phyloP scores from a whole-genome alignment of 2,113 vertebrate species.

The Gracilinanus agilis region DNA sequence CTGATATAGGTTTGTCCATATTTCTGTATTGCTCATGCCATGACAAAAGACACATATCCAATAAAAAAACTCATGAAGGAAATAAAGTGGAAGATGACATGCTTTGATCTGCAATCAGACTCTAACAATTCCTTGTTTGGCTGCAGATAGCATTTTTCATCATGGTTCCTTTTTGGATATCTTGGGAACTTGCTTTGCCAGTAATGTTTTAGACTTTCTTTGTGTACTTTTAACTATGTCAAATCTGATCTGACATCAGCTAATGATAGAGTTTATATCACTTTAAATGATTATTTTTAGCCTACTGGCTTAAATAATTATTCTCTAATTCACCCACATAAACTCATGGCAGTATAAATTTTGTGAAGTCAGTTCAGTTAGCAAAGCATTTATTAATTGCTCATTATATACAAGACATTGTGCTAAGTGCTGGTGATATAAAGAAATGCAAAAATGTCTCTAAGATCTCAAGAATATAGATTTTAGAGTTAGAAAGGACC shows the following conservation, averaged over 20 bases:
- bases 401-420: conserved; percentile 13
- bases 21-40: no score
- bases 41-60: no score
- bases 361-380: conserved; percentile 10
- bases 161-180: no score
- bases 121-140: no score
- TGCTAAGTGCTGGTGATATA: conserved; percentile 30
- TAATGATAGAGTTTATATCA: not conserved
- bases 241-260: not conserved
- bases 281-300: conserved; percentile 39
- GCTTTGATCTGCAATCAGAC: no score
- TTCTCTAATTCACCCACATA: conserved; percentile 30
- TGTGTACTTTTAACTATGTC: not conserved
- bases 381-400: not conserved
- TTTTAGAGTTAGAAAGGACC: not conserved
- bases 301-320: not conserved
- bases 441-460: conserved; percentile 35
- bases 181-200: no score
- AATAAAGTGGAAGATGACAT: no score
- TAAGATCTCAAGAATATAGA: conserved; percentile 5
- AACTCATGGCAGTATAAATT: conserved; percentile 22
- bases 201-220: not conserved
- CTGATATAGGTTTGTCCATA: no score
- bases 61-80: no score
- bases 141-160: no score